These are phyloP conservation scores for Cotesia vestalis DNA, from an alignment of 1,140 invertebrate genomes.

Conservation along the genomic window DNA sequence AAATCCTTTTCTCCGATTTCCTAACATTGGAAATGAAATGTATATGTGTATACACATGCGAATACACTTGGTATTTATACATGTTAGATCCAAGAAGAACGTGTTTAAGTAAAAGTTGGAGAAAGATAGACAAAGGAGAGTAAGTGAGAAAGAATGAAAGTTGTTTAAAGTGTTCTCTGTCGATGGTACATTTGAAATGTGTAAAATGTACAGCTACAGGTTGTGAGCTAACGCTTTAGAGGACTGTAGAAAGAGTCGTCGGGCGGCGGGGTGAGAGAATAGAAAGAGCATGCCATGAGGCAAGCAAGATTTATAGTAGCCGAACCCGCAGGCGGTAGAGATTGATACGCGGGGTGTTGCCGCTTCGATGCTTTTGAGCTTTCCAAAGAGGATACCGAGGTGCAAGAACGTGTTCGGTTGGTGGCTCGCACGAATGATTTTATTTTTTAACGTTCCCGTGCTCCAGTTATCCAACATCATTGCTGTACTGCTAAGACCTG, in stretches of 20 bases:
- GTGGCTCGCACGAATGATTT: slow-evolving; percentile 17
- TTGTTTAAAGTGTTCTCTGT: not conserved
- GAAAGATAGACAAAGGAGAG: not conserved
- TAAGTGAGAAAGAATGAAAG: not conserved
- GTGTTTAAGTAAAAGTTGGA: not conserved
- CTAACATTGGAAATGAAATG: not conserved
- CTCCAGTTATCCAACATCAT: slow-evolving; percentile 21
- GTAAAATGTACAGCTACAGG: slow-evolving; percentile 29
- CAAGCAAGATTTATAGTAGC: slow-evolving; percentile 20
- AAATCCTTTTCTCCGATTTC: not conserved
- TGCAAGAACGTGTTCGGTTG: not conserved
- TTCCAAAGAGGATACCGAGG: slow-evolving; percentile 14
- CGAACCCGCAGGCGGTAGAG: slow-evolving; percentile 9
- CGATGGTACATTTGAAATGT: slow-evolving; percentile 20
- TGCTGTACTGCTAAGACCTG: slow-evolving; percentile 14
- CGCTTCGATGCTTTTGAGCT: slow-evolving; percentile 8
- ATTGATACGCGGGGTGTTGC: slow-evolving; percentile 25
- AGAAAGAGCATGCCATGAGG: not conserved
- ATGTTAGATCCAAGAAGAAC: not conserved
- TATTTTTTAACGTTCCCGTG: slow-evolving; percentile 11
- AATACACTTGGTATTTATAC: not conserved
- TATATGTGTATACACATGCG: not conserved
- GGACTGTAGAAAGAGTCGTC: slow-evolving; percentile 1
- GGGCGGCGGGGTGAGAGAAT: not conserved
- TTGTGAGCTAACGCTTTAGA: slow-evolving; percentile 19